Conservation (phyloP, 1,140 invertebrate species). For the Leucophenga varia region DNA sequence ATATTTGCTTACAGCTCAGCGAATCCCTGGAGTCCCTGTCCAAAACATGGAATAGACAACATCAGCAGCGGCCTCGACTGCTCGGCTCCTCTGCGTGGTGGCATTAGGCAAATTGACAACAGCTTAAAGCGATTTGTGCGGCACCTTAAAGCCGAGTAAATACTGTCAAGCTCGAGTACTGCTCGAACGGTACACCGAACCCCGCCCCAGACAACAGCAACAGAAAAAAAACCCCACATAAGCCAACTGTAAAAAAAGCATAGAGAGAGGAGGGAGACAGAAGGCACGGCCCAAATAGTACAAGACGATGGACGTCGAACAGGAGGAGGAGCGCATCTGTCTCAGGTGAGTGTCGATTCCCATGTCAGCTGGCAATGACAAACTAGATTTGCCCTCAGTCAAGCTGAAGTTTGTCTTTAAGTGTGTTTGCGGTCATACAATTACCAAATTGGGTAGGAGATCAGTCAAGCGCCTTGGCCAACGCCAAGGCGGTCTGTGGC, state of each 20-base stretch:
- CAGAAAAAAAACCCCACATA: slow-evolving; percentile 18
- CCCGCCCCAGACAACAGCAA: not conserved
- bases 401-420: slow-evolving; percentile 13
- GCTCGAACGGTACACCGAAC: slow-evolving; percentile 23
- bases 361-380: slow-evolving; percentile 15
- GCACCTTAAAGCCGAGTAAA: slow-evolving; percentile 36
- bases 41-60: slow-evolving; percentile 24
- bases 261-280: slow-evolving; percentile 11
- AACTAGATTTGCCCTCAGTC: slow-evolving; percentile 11
- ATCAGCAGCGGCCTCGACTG: too few species aligned
- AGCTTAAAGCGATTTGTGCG: slow-evolving; percentile 45
- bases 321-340: slow-evolving; percentile 41
- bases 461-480: too few species aligned
- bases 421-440: slow-evolving; percentile 11
- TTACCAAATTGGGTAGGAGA: too few species aligned
- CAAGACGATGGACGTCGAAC: slow-evolving; percentile 35
- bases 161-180: slow-evolving; percentile 25
- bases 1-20: slow-evolving; percentile 33
- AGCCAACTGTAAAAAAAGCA: slow-evolving; percentile 15
- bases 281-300: slow-evolving; percentile 10
- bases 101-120: slow-evolving; percentile 49
- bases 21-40: slow-evolving; percentile 11
- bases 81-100: not conserved
- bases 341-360: slow-evolving; percentile 32
- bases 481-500: too few species aligned